phyloP scores from a whole-genome alignment of 2,797 vertebrate genomes.

The Melanogrammus aeglefinus region DNA sequence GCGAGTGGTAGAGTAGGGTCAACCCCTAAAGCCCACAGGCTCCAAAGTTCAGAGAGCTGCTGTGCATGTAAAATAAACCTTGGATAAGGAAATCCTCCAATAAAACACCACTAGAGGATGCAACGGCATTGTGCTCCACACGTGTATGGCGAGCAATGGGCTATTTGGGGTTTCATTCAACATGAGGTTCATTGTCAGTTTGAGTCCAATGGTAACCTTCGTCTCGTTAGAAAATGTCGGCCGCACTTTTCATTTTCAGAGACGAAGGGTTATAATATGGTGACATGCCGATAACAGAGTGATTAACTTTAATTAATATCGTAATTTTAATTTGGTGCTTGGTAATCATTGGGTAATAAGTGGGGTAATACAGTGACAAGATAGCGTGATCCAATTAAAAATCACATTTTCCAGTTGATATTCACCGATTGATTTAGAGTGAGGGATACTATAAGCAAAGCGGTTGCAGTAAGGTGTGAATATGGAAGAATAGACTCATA shows the following conservation, averaged over 20 bases:
- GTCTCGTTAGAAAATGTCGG: not conserved
- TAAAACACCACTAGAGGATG: not conserved
- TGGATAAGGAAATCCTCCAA: not conserved
- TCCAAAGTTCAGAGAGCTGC: not conserved
- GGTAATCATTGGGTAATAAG: constrained; percentile 1
- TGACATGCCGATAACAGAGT: not conserved
- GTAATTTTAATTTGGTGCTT: not conserved
- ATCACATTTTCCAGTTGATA: not conserved
- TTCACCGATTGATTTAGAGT: not conserved
- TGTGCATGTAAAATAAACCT: not conserved
- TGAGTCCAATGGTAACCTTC: not conserved
- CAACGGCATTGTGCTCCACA: too few relatives aligned
- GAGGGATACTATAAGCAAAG: not conserved
- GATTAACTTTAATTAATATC: not conserved
- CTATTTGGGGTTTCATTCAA: not conserved
- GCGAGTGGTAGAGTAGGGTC: not conserved
- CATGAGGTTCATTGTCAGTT: not conserved
- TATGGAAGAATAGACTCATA: not conserved
- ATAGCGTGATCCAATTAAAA: not conserved
- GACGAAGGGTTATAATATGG: not conserved
- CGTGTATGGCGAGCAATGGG: too few relatives aligned
- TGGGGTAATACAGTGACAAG: not conserved
- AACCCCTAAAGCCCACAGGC: not conserved
- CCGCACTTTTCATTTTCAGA: not conserved
- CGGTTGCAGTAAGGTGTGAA: not conserved